Conservation (phyloP, 2,113 vertebrate species). For the Bubalus kerabau region DNA sequence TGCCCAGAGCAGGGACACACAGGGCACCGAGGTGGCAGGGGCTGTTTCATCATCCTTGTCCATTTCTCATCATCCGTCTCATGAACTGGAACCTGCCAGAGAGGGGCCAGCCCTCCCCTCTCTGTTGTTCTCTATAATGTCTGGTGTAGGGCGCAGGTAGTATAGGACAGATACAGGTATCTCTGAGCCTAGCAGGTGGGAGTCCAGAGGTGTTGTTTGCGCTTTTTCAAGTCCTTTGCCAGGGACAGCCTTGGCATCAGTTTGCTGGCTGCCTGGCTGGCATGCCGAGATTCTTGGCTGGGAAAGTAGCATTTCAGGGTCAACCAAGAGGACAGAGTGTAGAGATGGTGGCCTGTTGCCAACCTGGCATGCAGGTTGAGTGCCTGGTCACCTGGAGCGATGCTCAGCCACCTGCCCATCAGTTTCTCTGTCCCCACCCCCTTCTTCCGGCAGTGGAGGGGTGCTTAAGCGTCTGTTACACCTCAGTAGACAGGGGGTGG, state of each 20-base stretch:
- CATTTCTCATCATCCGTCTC: neutral
- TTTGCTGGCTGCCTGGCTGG: neutral
- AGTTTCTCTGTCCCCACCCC: neutral
- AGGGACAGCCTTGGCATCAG: neutral
- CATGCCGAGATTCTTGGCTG: neutral
- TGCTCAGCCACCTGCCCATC: neutral
- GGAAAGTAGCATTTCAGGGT: neutral
- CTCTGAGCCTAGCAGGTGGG: neutral
- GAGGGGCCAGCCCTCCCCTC: rapidly evolving
- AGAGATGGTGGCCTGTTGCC: neutral
- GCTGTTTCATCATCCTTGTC: rapidly evolving
- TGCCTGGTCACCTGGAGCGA: neutral
- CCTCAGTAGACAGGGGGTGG: neutral
- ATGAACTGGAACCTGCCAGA: neutral
- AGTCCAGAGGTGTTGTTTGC: neutral
- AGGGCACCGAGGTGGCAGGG: neutral
- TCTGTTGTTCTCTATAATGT: neutral
- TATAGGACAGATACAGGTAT: neutral
- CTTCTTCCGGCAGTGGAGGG: neutral
- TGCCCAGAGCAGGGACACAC: neutral
- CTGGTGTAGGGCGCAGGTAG: neutral
- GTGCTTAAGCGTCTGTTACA: neutral
- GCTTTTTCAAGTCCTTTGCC: neutral
- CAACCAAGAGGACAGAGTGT: neutral
- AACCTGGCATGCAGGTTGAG: neutral